These are phyloP conservation scores for Terrapene triunguis DNA, from an alignment of 2,113 vertebrate genomes.

Conservation along the genomic window DNA sequence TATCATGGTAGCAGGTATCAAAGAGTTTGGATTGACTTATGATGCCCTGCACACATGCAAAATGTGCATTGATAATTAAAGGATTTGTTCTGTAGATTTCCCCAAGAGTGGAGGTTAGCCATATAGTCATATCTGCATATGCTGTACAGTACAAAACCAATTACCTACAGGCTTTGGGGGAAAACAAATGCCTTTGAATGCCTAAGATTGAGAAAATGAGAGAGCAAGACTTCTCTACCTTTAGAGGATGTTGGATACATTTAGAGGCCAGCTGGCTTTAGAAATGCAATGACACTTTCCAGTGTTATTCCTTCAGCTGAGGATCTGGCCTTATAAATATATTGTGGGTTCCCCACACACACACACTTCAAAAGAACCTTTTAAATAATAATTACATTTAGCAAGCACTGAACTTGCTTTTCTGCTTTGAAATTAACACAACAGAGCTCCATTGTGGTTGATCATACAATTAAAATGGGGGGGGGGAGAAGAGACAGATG, in stretches of 20 bases:
- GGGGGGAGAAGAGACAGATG: not conserved
- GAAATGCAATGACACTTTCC: not conserved
- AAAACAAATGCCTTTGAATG: not conserved
- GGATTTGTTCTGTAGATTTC: not conserved
- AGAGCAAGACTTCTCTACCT: not conserved
- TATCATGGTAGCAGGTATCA: not conserved
- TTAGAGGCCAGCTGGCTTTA: not conserved
- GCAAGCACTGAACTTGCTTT: not conserved
- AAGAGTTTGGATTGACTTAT: not conserved
- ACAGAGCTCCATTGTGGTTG: not conserved
- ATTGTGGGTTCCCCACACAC: too few relatives aligned
- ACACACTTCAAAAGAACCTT: not conserved
- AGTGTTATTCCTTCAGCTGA: not conserved
- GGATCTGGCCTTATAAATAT: not conserved
- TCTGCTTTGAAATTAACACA: not conserved
- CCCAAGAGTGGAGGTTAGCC: not conserved
- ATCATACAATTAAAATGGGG: not conserved
- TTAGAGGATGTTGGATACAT: not conserved
- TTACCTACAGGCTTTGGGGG: not conserved
- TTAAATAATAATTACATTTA: not conserved
- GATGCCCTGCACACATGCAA: fast-evolving
- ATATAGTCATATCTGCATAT: not conserved
- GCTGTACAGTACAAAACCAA: not conserved
- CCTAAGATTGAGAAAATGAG: not conserved
- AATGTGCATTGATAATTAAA: not conserved